phyloP scores from a whole-genome alignment of 2,113 vertebrate species.

The Aspiorhynchus laticeps region DNA sequence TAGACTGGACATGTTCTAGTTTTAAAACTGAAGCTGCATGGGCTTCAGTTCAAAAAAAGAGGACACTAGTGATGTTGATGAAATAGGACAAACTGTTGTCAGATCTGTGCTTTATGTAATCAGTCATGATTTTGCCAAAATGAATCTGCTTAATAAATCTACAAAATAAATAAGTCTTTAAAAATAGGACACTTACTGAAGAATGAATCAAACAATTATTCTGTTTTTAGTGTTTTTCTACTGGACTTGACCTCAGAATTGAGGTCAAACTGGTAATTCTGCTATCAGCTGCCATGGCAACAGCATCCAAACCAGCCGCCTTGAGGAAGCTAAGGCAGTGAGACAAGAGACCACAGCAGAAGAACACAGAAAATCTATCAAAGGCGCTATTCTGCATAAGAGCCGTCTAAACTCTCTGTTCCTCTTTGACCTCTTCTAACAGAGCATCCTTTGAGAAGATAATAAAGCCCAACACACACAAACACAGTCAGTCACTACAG shows the following conservation, averaged over 20 bases:
- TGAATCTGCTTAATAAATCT: too few species aligned
- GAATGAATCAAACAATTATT: neutral
- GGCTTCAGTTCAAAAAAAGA: too few species aligned
- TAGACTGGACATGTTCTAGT: neutral
- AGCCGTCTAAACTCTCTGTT: conserved; percentile 40
- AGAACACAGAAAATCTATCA: conserved; percentile 4
- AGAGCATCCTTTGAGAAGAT: conserved; percentile 39
- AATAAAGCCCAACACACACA: conserved; percentile 22
- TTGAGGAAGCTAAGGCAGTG: neutral
- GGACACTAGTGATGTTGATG: neutral
- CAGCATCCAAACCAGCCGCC: neutral
- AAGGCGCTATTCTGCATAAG: conserved; percentile 33
- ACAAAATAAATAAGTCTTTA: neutral
- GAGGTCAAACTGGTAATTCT: neutral
- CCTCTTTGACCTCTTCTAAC: conserved; percentile 43
- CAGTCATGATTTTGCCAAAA: neutral
- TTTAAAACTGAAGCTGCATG: neutral
- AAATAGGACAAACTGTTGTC: neutral
- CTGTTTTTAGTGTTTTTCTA: neutral
- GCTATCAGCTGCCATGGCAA: neutral
- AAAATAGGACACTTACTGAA: neutral
- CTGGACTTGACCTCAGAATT: neutral
- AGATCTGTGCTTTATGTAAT: neutral
- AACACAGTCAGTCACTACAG: neutral
- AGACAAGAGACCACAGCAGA: conserved; percentile 1